Conservation (phyloP, 2,888 invertebrate genomes). For the Acronicta psi region DNA sequence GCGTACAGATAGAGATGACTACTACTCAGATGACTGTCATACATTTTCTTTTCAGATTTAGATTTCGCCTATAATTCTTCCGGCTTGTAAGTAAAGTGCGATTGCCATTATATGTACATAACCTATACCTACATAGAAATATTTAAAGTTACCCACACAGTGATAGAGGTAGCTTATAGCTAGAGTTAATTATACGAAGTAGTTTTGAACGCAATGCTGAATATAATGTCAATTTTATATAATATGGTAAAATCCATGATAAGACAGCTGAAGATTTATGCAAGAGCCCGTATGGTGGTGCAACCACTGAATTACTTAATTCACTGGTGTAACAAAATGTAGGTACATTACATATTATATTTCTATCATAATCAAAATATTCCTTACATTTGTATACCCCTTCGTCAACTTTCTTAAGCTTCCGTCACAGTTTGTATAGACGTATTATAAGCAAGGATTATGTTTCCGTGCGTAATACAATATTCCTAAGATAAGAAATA, state of each 20-base stretch:
- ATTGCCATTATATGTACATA: background rate
- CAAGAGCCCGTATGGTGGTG: no score
- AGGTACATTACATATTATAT: conserved; percentile 9
- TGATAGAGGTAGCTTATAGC: background rate
- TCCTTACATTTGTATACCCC: conserved; percentile 20
- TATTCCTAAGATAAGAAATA: conserved; percentile 48
- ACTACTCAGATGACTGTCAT: conserved; percentile 1
- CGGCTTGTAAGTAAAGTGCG: conserved; percentile 37
- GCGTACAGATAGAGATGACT: no score
- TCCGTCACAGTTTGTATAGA: conserved; percentile 34
- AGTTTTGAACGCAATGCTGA: no score
- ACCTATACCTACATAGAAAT: background rate
- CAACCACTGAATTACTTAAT: conserved; percentile 34
- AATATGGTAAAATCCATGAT: no score
- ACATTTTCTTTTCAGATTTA: conserved; percentile 10
- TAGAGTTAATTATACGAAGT: no score
- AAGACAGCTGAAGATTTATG: no score
- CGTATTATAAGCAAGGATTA: conserved; percentile 47
- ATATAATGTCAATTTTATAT: no score
- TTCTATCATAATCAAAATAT: conserved; percentile 19
- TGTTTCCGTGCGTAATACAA: conserved; percentile 47
- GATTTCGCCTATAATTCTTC: conserved; percentile 14
- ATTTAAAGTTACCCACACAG: background rate
- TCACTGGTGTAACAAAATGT: conserved; percentile 22
- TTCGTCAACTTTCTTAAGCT: conserved; percentile 37